Evolutionary conservation across 1,140 invertebrate species (phyloP).

Genomic region (Drosophila novamexicana): DNA sequence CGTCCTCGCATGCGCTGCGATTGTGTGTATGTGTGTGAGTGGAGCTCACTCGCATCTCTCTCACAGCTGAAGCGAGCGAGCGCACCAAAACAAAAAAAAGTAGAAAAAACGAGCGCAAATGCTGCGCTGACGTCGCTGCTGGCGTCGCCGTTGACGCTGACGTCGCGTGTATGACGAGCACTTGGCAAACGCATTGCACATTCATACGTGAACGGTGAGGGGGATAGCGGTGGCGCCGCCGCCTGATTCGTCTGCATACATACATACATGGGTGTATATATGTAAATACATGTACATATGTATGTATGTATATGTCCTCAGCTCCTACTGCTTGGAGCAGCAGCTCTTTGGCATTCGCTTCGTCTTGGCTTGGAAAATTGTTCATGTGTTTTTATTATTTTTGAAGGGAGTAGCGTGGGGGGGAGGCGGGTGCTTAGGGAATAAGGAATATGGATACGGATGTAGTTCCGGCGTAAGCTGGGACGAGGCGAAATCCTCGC

Average conservation of each 20-base stretch:
- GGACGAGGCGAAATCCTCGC: not conserved
- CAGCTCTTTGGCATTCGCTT: conserved; percentile 20
- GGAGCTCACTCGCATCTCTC: conserved; percentile 48
- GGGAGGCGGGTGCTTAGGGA: not conserved
- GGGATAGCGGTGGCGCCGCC: conserved; percentile 41
- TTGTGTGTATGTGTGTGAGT: conserved; percentile 50
- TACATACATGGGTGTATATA: conserved; percentile 22
- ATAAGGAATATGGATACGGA: not conserved
- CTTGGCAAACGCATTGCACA: conserved; percentile 71
- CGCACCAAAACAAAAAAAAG: conserved; percentile 54
- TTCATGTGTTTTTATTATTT: conserved; percentile 55
- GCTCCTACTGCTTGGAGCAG: conserved; percentile 6
- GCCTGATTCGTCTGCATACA: conserved; percentile 66
- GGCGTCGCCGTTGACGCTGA: conserved; percentile 21
- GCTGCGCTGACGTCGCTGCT: conserved; percentile 36
- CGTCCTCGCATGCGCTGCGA: conserved; percentile 43
- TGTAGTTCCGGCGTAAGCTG: too few species aligned
- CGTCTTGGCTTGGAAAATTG: conserved; percentile 24
- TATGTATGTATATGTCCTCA: conserved; percentile 33
- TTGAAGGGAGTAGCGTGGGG: conserved; percentile 7
- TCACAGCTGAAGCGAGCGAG: conserved; percentile 43
- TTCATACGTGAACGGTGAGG: conserved; percentile 65
- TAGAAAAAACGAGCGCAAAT: conserved; percentile 49
- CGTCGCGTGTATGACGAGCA: conserved; percentile 73
- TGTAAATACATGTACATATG: conserved; percentile 17